Conservation (phyloP, 2,888 invertebrate species). For the Meganola albula region DNA sequence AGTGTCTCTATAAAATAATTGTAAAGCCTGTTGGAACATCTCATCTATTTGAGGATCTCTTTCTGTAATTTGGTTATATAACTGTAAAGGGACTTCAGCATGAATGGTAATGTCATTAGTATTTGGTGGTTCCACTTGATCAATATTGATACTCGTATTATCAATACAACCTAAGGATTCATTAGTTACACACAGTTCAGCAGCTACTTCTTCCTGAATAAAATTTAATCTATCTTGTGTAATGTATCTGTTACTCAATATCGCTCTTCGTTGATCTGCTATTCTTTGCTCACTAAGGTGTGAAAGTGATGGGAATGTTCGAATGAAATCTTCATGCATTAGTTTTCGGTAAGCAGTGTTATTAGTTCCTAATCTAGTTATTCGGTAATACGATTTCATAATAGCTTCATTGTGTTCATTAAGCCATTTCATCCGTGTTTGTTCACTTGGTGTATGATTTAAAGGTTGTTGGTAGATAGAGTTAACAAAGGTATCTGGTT, state of each 20-base stretch:
- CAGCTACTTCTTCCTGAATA: too few species aligned
- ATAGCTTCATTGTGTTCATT: conserved; percentile 3
- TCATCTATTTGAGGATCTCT: too few species aligned
- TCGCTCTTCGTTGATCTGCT: conserved; percentile 1
- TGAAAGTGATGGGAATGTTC: neutral
- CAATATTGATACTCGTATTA: too few species aligned
- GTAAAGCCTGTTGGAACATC: too few species aligned
- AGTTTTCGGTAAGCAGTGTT: neutral
- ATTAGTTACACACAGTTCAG: too few species aligned
- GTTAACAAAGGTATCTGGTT: neutral
- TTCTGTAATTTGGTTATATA: too few species aligned
- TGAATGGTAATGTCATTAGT: too few species aligned
- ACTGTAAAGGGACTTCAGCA: too few species aligned
- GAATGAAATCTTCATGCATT: conserved; percentile 1
- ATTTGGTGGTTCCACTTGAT: too few species aligned
- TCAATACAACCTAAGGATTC: too few species aligned
- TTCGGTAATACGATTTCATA: neutral
- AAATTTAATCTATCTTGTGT: too few species aligned
- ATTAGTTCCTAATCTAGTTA: conserved; percentile 1
- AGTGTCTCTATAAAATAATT: too few species aligned
- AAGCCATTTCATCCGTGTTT: conserved; percentile 1
- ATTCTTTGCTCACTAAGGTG: conserved; percentile 3
- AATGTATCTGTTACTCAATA: conserved; percentile 2
- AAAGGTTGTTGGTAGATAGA: neutral
- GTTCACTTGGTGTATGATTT: neutral